Base-by-base conservation (phyloP, 2,113 vertebrate species). In the Lampris megalopsis region DNA sequence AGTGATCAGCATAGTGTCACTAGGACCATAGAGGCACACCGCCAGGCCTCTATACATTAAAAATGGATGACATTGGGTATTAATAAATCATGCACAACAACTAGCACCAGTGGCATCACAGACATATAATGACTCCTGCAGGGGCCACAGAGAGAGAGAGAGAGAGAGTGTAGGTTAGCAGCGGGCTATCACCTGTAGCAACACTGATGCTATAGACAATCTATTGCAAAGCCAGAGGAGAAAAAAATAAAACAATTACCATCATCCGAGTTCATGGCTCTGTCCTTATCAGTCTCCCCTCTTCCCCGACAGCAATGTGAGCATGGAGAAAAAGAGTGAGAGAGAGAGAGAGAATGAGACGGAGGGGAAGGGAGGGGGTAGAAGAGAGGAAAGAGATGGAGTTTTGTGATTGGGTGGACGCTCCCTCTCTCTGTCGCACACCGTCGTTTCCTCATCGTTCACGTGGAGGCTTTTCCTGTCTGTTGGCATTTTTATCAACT, bases 221-320 rank as follows among this genome's bases (percentile, higher is more conserved):
- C 36, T 67, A 72, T 1, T 62, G 9, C 42, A 62, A 79, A 37
- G 6, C 57, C 54, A 37, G 4, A 53, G 77, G 63, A 63, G 3
- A 5, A 65, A 24, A 71, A 59, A 0, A 1, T 1, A 68, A 85
- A 57, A 45, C 68, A n/a, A 88, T 92, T 92, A 92, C 91, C 91
- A 50, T 86, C 64, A 41, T 92, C 86, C 67, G 84, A 88, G 81
- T 84, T 92, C 81, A 91, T 90, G 77, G 61, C 75, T 91, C 24
- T 84, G 82, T 92, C 87, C 82, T 75, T 83, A 71, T 90, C 80
- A 71, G 86, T 87, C 50, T 86, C 88, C 81, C 82, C 88, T 87
- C 88, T 89, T 91, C 85, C 77, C 71, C 36, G 71, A 66, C 77
- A 78, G 83, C 86, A 85, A 78, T 62, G 80, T 70, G 24, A 83